phyloP scores from a whole-genome alignment of 2,888 invertebrate species.

The Nomada flava region DNA sequence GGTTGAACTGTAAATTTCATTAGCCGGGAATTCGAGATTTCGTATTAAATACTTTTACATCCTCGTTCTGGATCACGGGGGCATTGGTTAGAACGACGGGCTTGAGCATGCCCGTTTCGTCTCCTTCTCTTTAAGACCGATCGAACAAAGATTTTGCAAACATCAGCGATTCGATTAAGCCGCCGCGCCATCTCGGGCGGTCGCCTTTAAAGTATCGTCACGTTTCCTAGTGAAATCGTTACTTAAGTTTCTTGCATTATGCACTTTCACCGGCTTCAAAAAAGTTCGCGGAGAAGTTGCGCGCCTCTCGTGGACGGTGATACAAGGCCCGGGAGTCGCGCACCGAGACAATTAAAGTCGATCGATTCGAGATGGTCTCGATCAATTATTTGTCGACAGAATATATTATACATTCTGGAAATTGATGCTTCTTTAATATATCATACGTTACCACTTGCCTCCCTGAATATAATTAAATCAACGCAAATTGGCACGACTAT shows the following conservation, averaged over 20 bases:
- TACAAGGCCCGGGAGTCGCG: conserved; percentile 10
- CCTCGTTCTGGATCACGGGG: too few relatives aligned
- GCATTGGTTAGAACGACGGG: not conserved
- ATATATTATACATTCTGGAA: not conserved
- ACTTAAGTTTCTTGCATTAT: conserved; percentile 73
- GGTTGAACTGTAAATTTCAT: not conserved
- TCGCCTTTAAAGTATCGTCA: conserved; percentile 74
- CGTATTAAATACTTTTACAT: not conserved
- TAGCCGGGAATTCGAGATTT: not conserved
- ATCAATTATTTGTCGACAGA: conserved; percentile 1
- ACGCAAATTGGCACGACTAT: not conserved
- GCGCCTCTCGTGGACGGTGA: conserved; percentile 28
- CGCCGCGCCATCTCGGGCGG: conserved; percentile 65
- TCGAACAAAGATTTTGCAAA: conserved; percentile 72
- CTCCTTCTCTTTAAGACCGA: conserved; percentile 66
- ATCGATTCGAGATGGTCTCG: conserved; percentile 1
- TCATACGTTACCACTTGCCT: too few relatives aligned
- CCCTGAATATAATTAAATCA: not conserved
- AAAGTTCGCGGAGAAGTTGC: conserved; percentile 53
- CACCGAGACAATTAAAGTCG: conserved; percentile 32
- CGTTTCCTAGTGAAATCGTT: conserved; percentile 73
- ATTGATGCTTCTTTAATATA: not conserved
- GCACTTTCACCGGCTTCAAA: conserved; percentile 70
- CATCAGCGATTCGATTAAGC: conserved; percentile 74
- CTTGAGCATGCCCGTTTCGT: conserved; percentile 36